These are phyloP conservation scores for Brachylomia viminalis DNA, from an alignment of 2,888 invertebrate genomes.

Conservation along the genomic window DNA sequence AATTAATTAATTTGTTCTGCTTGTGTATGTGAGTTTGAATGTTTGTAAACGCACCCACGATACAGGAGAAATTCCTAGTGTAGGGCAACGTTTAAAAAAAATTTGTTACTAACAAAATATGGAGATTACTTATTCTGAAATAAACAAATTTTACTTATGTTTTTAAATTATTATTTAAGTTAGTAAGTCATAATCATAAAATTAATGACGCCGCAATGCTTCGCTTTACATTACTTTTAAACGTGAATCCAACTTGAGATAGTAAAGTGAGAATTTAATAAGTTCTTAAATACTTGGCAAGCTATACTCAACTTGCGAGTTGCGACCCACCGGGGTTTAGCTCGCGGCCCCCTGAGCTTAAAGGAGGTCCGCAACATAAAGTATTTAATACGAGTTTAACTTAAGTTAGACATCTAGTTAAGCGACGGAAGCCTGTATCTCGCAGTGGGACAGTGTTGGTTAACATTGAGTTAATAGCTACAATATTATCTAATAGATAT, in stretches of 20 bases:
- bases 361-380: slow-evolving; percentile 59
- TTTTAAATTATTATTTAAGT: too few species aligned
- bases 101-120: too few species aligned
- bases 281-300: slow-evolving; percentile 58
- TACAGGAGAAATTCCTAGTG: too few species aligned
- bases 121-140: too few species aligned
- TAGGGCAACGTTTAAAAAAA: too few species aligned
- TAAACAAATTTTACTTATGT: too few species aligned
- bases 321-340: slow-evolving; percentile 53
- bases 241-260: neutral
- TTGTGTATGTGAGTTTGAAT: too few species aligned
- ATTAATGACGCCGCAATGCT: slow-evolving; percentile 2
- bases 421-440: slow-evolving; percentile 52
- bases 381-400: slow-evolving; percentile 63
- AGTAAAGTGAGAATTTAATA: slow-evolving; percentile 51
- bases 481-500: neutral
- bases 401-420: slow-evolving; percentile 58
- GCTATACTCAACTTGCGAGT: slow-evolving; percentile 47
- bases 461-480: slow-evolving; percentile 14
- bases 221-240: neutral
- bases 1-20: too few species aligned
- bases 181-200: slow-evolving; percentile 6
- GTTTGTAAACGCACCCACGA: too few species aligned
- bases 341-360: slow-evolving; percentile 55
- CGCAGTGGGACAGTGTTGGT: slow-evolving; percentile 27